These are phyloP conservation scores for Agrilus biguttatus DNA, from an alignment of 2,888 invertebrate species.

Conservation along the genomic window DNA sequence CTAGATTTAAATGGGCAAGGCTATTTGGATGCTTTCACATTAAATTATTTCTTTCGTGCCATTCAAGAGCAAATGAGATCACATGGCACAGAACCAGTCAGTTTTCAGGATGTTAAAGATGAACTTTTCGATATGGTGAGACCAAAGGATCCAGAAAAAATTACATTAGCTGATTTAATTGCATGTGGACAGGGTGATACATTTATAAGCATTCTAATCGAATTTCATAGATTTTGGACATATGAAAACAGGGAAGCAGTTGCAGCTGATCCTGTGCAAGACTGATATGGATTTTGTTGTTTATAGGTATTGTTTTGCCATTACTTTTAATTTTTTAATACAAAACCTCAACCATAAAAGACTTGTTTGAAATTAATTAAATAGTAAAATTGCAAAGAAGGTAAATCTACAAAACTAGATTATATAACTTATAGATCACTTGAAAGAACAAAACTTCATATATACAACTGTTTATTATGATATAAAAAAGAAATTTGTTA, in stretches of 20 bases:
- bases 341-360: too few species aligned
- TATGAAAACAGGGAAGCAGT: constrained; percentile 86
- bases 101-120: constrained; percentile 89
- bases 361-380: too few species aligned
- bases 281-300: constrained; percentile 8
- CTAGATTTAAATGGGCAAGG: constrained; percentile 80
- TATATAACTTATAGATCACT: too few species aligned
- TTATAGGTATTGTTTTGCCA: constrained; percentile 3
- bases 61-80: constrained; percentile 82
- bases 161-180: constrained; percentile 76
- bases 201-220: constrained; percentile 84
- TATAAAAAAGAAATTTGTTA: too few species aligned
- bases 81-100: constrained; percentile 79
- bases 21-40: constrained; percentile 75
- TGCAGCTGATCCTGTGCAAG: constrained; percentile 42
- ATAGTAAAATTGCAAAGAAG: too few species aligned
- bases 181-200: constrained; percentile 85
- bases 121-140: constrained; percentile 98
- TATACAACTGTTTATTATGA: too few species aligned
- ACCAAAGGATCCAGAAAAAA: constrained; percentile 67
- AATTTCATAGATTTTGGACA: constrained; percentile 92
- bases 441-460: too few species aligned
- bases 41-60: constrained; percentile 87
- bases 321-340: too few species aligned
- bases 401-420: too few species aligned